These are phyloP conservation scores for Spialia ferax DNA, from an alignment of 2,888 invertebrate genomes.

Conservation along the genomic window DNA sequence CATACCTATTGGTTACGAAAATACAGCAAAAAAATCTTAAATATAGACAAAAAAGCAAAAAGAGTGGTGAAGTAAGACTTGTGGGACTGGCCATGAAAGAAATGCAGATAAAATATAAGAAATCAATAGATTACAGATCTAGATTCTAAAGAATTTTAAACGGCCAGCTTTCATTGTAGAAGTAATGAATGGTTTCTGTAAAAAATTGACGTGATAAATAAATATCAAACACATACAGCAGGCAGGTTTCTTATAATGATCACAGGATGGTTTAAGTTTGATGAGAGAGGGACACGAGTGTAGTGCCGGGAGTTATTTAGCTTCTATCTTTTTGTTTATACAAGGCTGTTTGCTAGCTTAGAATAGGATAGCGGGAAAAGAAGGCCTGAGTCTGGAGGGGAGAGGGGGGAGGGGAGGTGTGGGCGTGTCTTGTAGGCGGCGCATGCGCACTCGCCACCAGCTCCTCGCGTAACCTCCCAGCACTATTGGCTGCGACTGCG, in stretches of 20 bases:
- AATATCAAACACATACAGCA: constrained; percentile 3
- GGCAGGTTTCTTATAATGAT: constrained; percentile 1
- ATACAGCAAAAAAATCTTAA: too few relatives aligned
- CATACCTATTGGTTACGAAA: too few relatives aligned
- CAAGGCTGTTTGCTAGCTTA: neutral
- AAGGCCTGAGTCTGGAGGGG: constrained; percentile 43
- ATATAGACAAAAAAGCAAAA: too few relatives aligned
- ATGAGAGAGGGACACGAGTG: too few relatives aligned
- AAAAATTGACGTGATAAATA: constrained; percentile 15
- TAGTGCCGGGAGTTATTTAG: neutral
- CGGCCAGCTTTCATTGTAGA: neutral
- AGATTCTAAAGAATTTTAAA: constrained; percentile 7
- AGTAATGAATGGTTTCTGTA: constrained; percentile 25
- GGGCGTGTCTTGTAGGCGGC: constrained; percentile 56
- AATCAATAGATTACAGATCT: neutral
- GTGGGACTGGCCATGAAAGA: too few relatives aligned
- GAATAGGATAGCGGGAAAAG: constrained; percentile 47
- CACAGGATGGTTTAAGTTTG: too few relatives aligned
- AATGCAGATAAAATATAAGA: too few relatives aligned
- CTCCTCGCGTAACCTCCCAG: constrained; percentile 19
- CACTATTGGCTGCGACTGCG: constrained; percentile 36
- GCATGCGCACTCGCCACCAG: constrained; percentile 53
- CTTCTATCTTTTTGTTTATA: neutral
- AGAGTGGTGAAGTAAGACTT: too few relatives aligned
- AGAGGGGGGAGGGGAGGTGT: constrained; percentile 48